A percentile compares a stretch with the other conserved stretches of the same genome.
Evolutionary conservation across 2,797 vertebrate species (phyloP).

Genomic region (Myotis myotis): DNA sequence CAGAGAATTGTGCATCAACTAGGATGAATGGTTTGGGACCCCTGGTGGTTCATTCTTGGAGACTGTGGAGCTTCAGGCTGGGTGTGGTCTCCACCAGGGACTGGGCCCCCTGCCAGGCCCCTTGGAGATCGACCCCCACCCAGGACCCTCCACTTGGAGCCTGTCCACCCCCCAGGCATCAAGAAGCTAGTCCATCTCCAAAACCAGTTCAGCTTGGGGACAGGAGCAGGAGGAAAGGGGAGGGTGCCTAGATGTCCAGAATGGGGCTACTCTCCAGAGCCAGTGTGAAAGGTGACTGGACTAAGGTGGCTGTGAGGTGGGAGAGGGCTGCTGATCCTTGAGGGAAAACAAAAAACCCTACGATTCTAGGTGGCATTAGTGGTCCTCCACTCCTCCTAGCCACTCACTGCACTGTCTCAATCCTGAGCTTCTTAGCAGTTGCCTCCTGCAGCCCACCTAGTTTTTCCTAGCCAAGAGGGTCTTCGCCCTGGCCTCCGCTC

Average conservation of each 20-base stretch:
- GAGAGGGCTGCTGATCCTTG: slow-evolving; percentile 46
- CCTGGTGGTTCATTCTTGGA: slow-evolving; percentile 75
- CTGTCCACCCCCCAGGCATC: slow-evolving; percentile 14
- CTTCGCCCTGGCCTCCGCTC: slow-evolving; percentile 1
- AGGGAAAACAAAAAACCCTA: slow-evolving; percentile 12
- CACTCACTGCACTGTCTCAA: background rate
- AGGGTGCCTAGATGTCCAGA: background rate
- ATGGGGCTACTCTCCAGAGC: slow-evolving; percentile 66
- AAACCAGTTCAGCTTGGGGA: slow-evolving; percentile 59
- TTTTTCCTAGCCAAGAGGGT: background rate
- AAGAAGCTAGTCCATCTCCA: slow-evolving; percentile 26
- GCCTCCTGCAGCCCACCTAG: slow-evolving; percentile 46
- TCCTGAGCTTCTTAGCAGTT: background rate
- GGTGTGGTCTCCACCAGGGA: slow-evolving; percentile 80
- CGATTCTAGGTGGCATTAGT: background rate
- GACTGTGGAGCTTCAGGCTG: slow-evolving; percentile 49
- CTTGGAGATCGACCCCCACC: background rate
- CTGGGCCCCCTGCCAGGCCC: slow-evolving; percentile 70
- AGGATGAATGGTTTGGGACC: slow-evolving; percentile 80
- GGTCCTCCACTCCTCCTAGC: background rate
- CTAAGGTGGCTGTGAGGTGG: slow-evolving; percentile 43
- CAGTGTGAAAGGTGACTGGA: slow-evolving; percentile 56
- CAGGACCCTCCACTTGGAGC: slow-evolving; percentile 53
- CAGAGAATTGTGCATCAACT: slow-evolving; percentile 76
- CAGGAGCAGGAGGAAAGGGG: background rate